Percentiles rank a stretch among this genome's conserved stretches.
Evolutionary conservation across 1,140 invertebrate genomes (phyloP).

Genomic region (Drosophila auraria): DNA sequence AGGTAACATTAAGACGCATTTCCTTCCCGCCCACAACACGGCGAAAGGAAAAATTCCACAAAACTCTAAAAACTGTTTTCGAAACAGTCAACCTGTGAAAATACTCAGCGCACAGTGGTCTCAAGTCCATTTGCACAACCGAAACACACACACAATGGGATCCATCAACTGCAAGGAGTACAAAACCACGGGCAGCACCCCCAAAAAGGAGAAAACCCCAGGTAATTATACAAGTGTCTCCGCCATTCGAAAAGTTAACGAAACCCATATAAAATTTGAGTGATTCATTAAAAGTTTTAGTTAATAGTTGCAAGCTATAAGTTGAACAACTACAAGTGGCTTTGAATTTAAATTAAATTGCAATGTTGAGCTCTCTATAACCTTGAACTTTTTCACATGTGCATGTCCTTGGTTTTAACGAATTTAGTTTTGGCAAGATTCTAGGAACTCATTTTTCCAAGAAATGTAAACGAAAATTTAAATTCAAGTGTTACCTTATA

Average conservation of each 20-base stretch:
- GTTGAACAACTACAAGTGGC: too few relatives aligned
- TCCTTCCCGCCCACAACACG: too few relatives aligned
- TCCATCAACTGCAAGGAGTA: slow-evolving; percentile 77
- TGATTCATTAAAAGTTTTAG: too few relatives aligned
- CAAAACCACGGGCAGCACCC: slow-evolving; percentile 71
- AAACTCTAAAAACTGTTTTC: not conserved
- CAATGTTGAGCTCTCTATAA: too few relatives aligned
- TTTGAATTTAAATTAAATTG: too few relatives aligned
- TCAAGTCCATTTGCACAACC: not conserved
- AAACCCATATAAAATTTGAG: not conserved
- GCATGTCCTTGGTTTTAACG: too few relatives aligned
- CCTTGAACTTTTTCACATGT: too few relatives aligned
- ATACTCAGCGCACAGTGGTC: slow-evolving; percentile 11
- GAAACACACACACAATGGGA: slow-evolving; percentile 59
- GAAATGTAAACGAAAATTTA: too few relatives aligned
- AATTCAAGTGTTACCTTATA: too few relatives aligned
- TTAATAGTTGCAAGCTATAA: too few relatives aligned
- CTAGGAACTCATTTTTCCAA: too few relatives aligned
- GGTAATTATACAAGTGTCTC: slow-evolving; percentile 35
- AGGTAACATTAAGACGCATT: slow-evolving; percentile 11
- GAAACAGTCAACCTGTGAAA: slow-evolving; percentile 1
- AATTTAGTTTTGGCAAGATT: too few relatives aligned
- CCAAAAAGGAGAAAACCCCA: slow-evolving; percentile 63
- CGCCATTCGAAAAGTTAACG: not conserved
- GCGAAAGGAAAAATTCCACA: not conserved